Percentiles rank a stretch among this genome's conserved stretches.
These are phyloP conservation scores for Brachionus koreanus DNA, from an alignment of 1,140 invertebrate species.

Conservation along the genomic window DNA sequence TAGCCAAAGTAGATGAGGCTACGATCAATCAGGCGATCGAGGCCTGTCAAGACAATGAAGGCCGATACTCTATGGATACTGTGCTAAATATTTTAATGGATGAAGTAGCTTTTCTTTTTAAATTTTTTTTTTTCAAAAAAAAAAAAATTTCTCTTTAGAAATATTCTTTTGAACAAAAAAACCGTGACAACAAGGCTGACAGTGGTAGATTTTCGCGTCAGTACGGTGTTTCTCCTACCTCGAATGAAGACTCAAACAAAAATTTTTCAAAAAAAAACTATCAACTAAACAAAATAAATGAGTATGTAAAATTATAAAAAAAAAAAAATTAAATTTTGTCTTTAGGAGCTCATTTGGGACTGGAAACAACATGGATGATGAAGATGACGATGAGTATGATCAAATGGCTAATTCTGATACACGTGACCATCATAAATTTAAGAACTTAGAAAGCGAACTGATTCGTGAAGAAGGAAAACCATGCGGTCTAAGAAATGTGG, in stretches of 20 bases:
- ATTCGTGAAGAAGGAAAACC: slow-evolving; percentile 56
- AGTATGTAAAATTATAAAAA: background rate
- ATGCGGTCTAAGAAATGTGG: slow-evolving; percentile 62
- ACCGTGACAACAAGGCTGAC: background rate
- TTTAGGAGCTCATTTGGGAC: background rate
- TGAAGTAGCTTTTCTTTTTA: background rate
- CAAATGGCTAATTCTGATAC: background rate
- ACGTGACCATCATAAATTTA: background rate
- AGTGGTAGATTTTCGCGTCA: background rate
- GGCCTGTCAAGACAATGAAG: slow-evolving; percentile 42
- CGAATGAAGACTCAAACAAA: background rate
- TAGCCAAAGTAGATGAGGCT: slow-evolving; percentile 17
- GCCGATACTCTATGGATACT: slow-evolving; percentile 25
- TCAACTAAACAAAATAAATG: background rate
- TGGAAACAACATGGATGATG: slow-evolving; percentile 13
- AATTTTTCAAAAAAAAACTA: background rate
- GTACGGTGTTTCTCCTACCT: background rate
- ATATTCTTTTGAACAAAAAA: slow-evolving; percentile 30
- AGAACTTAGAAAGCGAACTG: background rate
- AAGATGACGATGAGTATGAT: slow-evolving; percentile 35
- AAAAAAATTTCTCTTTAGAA: background rate
- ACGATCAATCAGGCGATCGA: slow-evolving; percentile 27
- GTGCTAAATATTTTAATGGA: slow-evolving; percentile 32
- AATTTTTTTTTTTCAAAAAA: background rate
- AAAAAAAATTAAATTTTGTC: background rate